These are phyloP conservation scores for Gasteruption jaculator DNA, from an alignment of 2,888 invertebrate species.

Conservation along the genomic window DNA sequence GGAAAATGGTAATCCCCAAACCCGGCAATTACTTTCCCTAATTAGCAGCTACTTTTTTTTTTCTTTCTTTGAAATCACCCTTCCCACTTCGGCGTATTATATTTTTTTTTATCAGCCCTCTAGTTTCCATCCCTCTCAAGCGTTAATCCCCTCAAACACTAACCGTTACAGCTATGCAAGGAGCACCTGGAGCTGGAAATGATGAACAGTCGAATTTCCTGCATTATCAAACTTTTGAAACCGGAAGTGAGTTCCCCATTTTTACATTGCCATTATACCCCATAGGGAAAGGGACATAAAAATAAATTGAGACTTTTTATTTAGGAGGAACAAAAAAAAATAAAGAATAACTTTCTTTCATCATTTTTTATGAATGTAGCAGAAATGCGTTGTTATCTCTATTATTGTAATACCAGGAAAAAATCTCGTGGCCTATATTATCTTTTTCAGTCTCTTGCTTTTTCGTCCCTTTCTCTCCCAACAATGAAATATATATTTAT, in stretches of 20 bases:
- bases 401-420: no score
- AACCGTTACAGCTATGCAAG: slow-evolving; percentile 39
- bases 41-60: slow-evolving; percentile 4
- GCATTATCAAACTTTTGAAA: slow-evolving; percentile 39
- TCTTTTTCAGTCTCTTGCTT: no score
- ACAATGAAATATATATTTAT: no score
- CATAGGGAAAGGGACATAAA: no score
- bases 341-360: slow-evolving; percentile 9
- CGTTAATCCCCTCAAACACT: slow-evolving; percentile 1
- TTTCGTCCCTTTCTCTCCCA: no score
- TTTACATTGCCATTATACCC: no score
- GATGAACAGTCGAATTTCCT: slow-evolving; percentile 41
- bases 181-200: slow-evolving; percentile 43
- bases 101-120: slow-evolving; percentile 4
- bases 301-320: no score
- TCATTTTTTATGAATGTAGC: no score
- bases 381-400: no score
- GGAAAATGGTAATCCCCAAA: slow-evolving; percentile 44
- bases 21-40: slow-evolving; percentile 21
- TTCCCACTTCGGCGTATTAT: not conserved
- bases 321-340: no score
- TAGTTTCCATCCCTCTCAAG: not conserved
- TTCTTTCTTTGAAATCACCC: not conserved
- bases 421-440: no score
- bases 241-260: slow-evolving; percentile 34